A percentile compares a stretch with the other conserved stretches of the same genome.
Evolutionary conservation across 2,888 invertebrate species (phyloP).

Genomic region (Nebria brevicollis): DNA sequence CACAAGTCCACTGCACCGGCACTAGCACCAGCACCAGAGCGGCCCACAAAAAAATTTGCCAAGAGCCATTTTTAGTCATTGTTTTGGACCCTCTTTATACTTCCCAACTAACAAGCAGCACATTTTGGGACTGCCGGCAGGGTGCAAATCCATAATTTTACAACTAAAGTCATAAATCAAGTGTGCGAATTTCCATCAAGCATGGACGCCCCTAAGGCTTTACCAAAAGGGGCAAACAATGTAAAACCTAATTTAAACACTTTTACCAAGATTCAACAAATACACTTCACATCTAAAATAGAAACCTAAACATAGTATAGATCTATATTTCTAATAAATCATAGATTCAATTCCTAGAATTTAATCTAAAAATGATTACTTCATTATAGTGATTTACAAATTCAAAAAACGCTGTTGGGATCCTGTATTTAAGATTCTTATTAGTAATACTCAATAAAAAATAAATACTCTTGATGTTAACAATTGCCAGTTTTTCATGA

Average conservation of each 20-base stretch:
- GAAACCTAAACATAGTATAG: too few species aligned
- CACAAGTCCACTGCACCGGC: neutral
- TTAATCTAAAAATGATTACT: too few species aligned
- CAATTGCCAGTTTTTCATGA: neutral
- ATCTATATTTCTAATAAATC: too few species aligned
- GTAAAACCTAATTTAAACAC: neutral
- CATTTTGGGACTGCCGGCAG: neutral
- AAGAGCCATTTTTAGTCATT: neutral
- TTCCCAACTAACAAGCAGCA: neutral
- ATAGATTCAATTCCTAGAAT: too few species aligned
- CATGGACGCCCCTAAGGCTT: neutral
- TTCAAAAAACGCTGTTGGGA: too few species aligned
- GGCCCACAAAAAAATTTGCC: neutral
- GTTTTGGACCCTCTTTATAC: neutral
- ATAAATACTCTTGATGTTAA: neutral
- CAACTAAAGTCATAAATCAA: neutral
- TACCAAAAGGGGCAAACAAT: neutral
- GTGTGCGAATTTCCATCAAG: neutral
- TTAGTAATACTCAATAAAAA: neutral
- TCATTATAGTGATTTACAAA: too few species aligned
- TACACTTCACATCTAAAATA: too few species aligned
- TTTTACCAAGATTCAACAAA: too few species aligned
- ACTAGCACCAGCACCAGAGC: neutral
- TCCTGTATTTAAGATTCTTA: neutral
- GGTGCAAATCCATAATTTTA: conserved; percentile 1